Percentiles rank a stretch among this genome's conserved stretches.
phyloP scores from a whole-genome alignment of 2,888 invertebrate genomes.

The Eilema sororculum region DNA sequence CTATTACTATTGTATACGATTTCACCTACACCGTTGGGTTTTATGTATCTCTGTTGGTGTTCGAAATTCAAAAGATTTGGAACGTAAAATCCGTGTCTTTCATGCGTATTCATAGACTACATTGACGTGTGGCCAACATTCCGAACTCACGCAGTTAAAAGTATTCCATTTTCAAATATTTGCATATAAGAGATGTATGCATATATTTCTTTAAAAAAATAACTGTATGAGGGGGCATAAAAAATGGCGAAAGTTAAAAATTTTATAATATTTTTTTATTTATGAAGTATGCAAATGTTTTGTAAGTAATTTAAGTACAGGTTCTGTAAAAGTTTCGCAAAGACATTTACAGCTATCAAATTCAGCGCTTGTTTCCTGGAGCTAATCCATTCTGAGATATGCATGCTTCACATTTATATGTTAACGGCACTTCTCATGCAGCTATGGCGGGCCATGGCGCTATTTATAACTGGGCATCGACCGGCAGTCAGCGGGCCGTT shows the following conservation, averaged over 20 bases:
- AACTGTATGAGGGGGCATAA: neutral
- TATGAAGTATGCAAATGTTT: slow-evolving; percentile 8
- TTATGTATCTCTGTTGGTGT: slow-evolving; percentile 35
- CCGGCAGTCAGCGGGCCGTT: slow-evolving; percentile 66
- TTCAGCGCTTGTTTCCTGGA: slow-evolving; percentile 17
- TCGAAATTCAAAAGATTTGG: slow-evolving; percentile 32
- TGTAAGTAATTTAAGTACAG: neutral
- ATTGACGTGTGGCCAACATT: slow-evolving; percentile 1
- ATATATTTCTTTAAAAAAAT: neutral
- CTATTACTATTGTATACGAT: slow-evolving; percentile 52
- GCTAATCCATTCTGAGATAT: slow-evolving; percentile 39
- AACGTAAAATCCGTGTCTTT: slow-evolving; percentile 27
- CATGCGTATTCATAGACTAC: slow-evolving; percentile 7
- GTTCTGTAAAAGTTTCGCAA: neutral
- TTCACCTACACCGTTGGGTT: slow-evolving; percentile 44
- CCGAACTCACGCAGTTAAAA: neutral
- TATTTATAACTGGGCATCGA: slow-evolving; percentile 76
- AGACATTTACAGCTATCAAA: neutral
- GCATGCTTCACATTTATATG: slow-evolving; percentile 47
- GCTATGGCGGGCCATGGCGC: slow-evolving; percentile 65
- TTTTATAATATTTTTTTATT: neutral
- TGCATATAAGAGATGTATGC: neutral
- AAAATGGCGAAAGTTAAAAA: neutral
- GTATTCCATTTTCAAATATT: slow-evolving; percentile 4
- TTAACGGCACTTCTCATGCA: slow-evolving; percentile 68